Percentiles rank a stretch among this genome's conserved stretches.
Conservation (phyloP, 2,888 invertebrate genomes). For the Epirrhoe tristata region DNA sequence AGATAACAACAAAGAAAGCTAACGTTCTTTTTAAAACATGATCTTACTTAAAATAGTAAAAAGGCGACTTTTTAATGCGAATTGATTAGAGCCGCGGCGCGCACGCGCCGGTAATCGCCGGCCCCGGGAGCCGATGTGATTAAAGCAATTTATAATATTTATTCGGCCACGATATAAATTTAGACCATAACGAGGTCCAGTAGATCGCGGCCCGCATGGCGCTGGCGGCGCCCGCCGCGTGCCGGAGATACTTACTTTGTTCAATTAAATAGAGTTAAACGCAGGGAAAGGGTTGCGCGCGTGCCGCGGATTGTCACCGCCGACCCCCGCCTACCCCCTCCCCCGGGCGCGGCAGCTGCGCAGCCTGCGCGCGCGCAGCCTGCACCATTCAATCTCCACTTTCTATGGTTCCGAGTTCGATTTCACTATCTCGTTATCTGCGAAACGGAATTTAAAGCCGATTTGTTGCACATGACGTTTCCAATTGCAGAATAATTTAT, state of each 20-base stretch:
- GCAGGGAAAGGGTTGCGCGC: slow-evolving; percentile 66
- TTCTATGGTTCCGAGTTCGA: slow-evolving; percentile 58
- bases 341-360: slow-evolving; percentile 43
- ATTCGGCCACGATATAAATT: slow-evolving; percentile 60
- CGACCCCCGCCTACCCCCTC: slow-evolving; percentile 31
- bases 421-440: slow-evolving; percentile 58
- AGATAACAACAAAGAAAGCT: no score
- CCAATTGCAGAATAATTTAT: slow-evolving; percentile 29
- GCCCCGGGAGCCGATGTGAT: slow-evolving; percentile 58
- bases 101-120: slow-evolving; percentile 17
- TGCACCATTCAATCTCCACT: slow-evolving; percentile 44
- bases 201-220: slow-evolving; percentile 27
- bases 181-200: slow-evolving; percentile 37
- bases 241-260: slow-evolving; percentile 45
- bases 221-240: slow-evolving; percentile 43
- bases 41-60: background rate
- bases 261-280: slow-evolving; percentile 67
- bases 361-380: slow-evolving; percentile 52
- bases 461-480: slow-evolving; percentile 37
- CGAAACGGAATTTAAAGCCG: slow-evolving; percentile 41
- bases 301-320: slow-evolving; percentile 49
- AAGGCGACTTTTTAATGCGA: background rate
- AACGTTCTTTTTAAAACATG: no score
- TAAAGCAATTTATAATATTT: slow-evolving; percentile 74
- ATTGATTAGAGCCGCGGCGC: background rate